Percentiles rank a stretch among this genome's conserved stretches.
Conservation (phyloP, 1,140 invertebrate genomes). For the Dinoponera quadriceps region DNA sequence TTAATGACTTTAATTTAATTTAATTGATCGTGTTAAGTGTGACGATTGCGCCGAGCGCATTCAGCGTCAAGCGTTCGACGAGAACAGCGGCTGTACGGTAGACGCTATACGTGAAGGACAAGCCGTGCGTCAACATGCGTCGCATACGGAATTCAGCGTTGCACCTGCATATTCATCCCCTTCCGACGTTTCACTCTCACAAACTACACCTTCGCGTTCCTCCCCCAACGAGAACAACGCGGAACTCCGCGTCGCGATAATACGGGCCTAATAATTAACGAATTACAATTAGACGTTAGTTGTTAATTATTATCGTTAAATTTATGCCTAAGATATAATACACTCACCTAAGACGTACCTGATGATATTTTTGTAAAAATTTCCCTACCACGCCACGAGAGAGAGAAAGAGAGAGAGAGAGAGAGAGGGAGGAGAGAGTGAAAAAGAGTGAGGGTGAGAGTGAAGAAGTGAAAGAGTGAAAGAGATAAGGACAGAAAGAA, state of each 20-base stretch:
- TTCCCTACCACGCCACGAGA: slow-evolving; percentile 59
- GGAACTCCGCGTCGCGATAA: slow-evolving; percentile 38
- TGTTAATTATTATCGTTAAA: slow-evolving; percentile 80
- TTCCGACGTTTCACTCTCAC: not conserved
- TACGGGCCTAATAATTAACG: slow-evolving; percentile 71
- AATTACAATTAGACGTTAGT: slow-evolving; percentile 77
- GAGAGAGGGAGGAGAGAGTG: not conserved
- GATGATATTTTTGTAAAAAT: slow-evolving; percentile 79
- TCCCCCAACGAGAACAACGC: slow-evolving; percentile 11
- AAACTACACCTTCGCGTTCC: slow-evolving; percentile 9
- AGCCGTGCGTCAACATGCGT: slow-evolving; percentile 49
- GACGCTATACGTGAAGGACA: slow-evolving; percentile 43
- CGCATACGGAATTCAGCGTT: slow-evolving; percentile 40
- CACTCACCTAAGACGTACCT: slow-evolving; percentile 79
- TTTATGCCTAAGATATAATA: slow-evolving; percentile 80
- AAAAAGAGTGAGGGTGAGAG: not conserved
- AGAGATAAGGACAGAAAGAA: not conserved
- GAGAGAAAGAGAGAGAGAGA: slow-evolving; percentile 11
- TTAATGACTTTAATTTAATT: slow-evolving; percentile 12
- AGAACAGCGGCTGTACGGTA: not conserved
- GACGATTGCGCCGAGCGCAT: not conserved
- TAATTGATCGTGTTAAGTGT: slow-evolving; percentile 9
- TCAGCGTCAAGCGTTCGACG: not conserved
- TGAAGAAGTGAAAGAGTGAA: not conserved
- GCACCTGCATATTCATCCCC: not conserved